Conservation (phyloP, 2,888 invertebrate genomes). For the Tillus elongatus region DNA sequence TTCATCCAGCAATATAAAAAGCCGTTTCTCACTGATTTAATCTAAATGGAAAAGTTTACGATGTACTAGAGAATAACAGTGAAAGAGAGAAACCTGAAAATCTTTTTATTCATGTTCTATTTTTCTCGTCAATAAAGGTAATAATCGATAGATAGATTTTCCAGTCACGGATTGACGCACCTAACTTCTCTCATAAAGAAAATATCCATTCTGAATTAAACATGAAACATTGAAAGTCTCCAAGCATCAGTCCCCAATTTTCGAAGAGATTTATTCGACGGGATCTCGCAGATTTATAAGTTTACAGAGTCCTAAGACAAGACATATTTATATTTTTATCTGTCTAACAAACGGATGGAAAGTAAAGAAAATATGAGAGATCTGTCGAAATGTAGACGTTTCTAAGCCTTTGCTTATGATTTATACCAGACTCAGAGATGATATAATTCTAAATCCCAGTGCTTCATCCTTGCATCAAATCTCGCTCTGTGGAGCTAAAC, state of each 20-base stretch:
- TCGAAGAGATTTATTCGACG: constrained; percentile 31
- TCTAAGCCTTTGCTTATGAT: constrained; percentile 33
- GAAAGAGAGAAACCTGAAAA: too few relatives aligned
- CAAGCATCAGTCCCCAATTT: constrained; percentile 26
- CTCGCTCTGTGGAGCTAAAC: too few relatives aligned
- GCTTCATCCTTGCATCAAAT: too few relatives aligned
- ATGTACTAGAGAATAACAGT: too few relatives aligned
- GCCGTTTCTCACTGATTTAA: too few relatives aligned
- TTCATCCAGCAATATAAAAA: too few relatives aligned
- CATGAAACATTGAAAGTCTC: constrained; percentile 34
- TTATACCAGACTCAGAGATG: constrained; percentile 23
- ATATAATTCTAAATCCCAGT: not conserved
- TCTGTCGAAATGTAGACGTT: constrained; percentile 36
- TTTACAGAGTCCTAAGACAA: constrained; percentile 37
- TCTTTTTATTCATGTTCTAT: constrained; percentile 1
- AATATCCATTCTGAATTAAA: constrained; percentile 38
- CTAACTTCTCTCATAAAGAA: constrained; percentile 31
- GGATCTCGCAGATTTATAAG: constrained; percentile 36
- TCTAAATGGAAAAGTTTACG: constrained; percentile 3
- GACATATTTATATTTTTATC: constrained; percentile 40
- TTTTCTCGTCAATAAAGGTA: constrained; percentile 21
- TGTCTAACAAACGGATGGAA: constrained; percentile 33
- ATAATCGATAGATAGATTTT: constrained; percentile 32
- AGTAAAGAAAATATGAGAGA: constrained; percentile 35
- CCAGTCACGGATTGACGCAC: constrained; percentile 26